phyloP scores from a whole-genome alignment of 2,888 invertebrate genomes.

The Tetheella fluctuosa region DNA sequence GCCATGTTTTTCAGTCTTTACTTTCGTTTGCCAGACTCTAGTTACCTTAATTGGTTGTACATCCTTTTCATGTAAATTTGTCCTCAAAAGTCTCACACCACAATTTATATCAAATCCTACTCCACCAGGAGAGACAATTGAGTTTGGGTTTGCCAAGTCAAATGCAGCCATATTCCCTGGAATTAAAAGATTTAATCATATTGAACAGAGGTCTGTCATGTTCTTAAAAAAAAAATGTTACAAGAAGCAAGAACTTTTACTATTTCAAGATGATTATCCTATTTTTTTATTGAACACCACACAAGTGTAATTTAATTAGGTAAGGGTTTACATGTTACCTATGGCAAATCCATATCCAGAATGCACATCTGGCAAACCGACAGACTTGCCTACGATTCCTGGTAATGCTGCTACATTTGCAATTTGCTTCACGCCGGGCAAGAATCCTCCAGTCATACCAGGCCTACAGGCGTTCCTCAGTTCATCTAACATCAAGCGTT shows the following conservation, averaged over 20 bases:
- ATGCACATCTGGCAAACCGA: conserved; percentile 98
- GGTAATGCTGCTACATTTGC: conserved; percentile 99
- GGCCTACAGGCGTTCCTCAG: conserved; percentile 94
- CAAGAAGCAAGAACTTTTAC: too few species aligned
- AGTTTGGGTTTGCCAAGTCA: conserved; percentile 94
- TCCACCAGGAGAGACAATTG: conserved; percentile 98
- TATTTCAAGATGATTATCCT: too few species aligned
- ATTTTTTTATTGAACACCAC: too few species aligned
- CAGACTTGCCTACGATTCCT: conserved; percentile 96
- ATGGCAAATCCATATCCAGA: conserved; percentile 99
- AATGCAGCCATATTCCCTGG: conserved; percentile 98
- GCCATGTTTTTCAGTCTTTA: too few species aligned
- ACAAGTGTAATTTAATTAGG: too few species aligned
- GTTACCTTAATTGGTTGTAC: conserved; percentile 93
- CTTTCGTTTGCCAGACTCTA: too few species aligned
- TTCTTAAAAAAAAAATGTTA: too few species aligned
- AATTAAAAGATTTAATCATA: background rate
- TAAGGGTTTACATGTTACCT: conserved; percentile 75
- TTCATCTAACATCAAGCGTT: conserved; percentile 98
- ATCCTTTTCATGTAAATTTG: conserved; percentile 97
- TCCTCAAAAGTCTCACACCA: conserved; percentile 96
- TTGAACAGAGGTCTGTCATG: too few species aligned
- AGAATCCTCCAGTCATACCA: conserved; percentile 96
- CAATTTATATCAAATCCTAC: conserved; percentile 99
- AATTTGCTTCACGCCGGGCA: conserved; percentile 99